These are phyloP conservation scores for Falco rusticolus DNA, from an alignment of 2,797 vertebrate species.

Conservation along the genomic window DNA sequence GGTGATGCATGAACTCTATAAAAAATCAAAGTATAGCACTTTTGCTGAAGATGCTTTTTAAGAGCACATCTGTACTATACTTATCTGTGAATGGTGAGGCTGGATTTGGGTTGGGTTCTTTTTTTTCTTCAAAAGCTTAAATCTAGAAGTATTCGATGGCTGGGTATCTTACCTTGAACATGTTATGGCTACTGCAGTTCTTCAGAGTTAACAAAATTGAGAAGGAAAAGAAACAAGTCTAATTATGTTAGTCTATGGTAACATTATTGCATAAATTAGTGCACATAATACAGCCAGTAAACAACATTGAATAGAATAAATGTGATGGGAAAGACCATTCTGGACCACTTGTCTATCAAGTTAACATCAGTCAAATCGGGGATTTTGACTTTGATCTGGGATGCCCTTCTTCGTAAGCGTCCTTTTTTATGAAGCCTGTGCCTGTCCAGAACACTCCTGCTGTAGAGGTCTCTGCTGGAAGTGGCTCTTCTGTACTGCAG, in stretches of 20 bases:
- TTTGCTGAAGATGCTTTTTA: neutral
- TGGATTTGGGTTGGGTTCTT: neutral
- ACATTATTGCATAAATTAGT: conserved; percentile 77
- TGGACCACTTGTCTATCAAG: conserved; percentile 96
- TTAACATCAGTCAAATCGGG: conserved; percentile 95
- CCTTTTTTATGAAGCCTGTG: conserved; percentile 86
- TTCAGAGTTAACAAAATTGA: conserved; percentile 58
- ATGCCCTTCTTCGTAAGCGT: conserved; percentile 85
- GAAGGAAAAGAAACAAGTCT: conserved; percentile 57
- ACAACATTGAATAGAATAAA: conserved; percentile 96
- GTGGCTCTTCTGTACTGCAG: conserved; percentile 90
- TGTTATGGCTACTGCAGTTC: conserved; percentile 59
- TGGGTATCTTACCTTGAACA: conserved; percentile 72
- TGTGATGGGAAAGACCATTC: conserved; percentile 91
- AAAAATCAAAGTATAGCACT: conserved; percentile 33
- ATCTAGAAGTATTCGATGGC: conserved; percentile 43
- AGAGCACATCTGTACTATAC: conserved; percentile 20
- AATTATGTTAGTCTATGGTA: neutral
- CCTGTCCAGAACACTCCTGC: conserved; percentile 81
- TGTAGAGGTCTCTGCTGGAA: conserved; percentile 85
- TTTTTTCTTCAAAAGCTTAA: neutral
- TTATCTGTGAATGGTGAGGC: conserved; percentile 42
- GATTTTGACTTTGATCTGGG: conserved; percentile 95
- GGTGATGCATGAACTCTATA: neutral
- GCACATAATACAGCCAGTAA: conserved; percentile 96